Base-by-base conservation (phyloP, 2,888 invertebrate genomes). In the Rhingia campestris region DNA sequence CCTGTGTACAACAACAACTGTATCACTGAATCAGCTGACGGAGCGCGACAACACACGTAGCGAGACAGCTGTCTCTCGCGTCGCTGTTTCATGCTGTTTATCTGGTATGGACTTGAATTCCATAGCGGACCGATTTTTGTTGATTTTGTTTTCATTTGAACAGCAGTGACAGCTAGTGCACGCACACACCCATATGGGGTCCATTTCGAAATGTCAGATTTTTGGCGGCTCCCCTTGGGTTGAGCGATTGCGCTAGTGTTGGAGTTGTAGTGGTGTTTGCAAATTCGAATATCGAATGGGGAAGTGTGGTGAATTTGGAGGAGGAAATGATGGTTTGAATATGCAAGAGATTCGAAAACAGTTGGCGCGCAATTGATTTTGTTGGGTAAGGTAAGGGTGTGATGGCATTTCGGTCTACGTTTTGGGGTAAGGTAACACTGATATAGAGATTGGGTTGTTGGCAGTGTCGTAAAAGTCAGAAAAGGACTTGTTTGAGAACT, bases 301-400 rank as follows among this genome's bases (percentile, higher is more conserved):
- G n/a, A 30, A 41, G 22, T 41, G 47, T 69, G 80, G 74, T 81
- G 45, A 37, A 51, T 76, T 66, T 12, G 4, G n/a, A 22, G 49
- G 59, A 59, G 76, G 37, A 64, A 61, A 22, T 61, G 12, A 56
- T 47, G 9, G n/a, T 72, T 77, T 77, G 49, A 77, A 76, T 67
- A 30, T 43, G 58, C 33, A 9, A 39, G 6, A 61, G n/a, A 47
- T 63, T 82, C 63, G 63, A 63, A 56, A 49, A 56, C 22, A 37
- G 33, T 82, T 82, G 82, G 73, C 82, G 73, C 82, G 73, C 56
- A 69, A 64, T 73, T 2, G 53, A 14, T 53, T 73, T 77, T 81
- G 61, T 82, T 82, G 77, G 43, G 81, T 32, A 73, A 77, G 77
- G 81, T 82, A 82, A 82, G 73, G 81, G 81, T 77, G 77, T 43